Base-by-base conservation (phyloP, 2,113 vertebrate species). In the Mirza zaza region DNA sequence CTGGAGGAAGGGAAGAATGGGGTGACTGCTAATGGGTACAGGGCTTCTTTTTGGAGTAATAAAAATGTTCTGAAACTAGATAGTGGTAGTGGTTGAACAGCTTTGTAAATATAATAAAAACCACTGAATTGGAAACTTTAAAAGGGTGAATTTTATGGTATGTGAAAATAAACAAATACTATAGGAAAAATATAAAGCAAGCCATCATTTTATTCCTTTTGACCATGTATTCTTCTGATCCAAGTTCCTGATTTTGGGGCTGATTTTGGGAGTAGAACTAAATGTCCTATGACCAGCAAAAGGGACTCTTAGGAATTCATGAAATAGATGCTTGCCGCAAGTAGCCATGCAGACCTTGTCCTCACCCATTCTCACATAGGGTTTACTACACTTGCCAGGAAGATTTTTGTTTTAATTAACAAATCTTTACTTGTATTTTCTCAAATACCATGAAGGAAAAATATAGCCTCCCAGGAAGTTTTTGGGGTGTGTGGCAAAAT, bases 301-400 rank as follows among this genome's bases (percentile, higher is more conserved):
- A 32, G 70, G 42, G 71, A 55, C 68, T 86, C 90, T 55, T 17
- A 70, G n/a, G 34, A 71, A 59, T 59, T 57, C 14, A 12, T 4
- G 11, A 73, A 25, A 42, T 32, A n/a, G 50, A 20, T 36, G 5
- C 23, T 17, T 20, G 32, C 3, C 45, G 9, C 32, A 11, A 36
- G 11, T n/a, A 34, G 6, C 32, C 4, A 0, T 1, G 0, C 68
- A 68, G 34, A 6, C 61, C 12, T 45, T 48, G 5, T 67, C 34
- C 36, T 63, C n/a, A 27, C 32, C n/a, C 36, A 50, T 50, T 59
- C 27, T 27, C 15, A 1, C 11, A 32, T 34, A 23, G 14, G 45
- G 34, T 67, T 42, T 39, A 79, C 27, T 65, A 3, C 0, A 32
- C 25, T 57, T 67, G 23, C 11, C 36, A 7, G 29, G 17, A 42